Evolutionary conservation across 2,797 vertebrate genomes (phyloP).

Genomic region (Lagorchestes hirsutus): DNA sequence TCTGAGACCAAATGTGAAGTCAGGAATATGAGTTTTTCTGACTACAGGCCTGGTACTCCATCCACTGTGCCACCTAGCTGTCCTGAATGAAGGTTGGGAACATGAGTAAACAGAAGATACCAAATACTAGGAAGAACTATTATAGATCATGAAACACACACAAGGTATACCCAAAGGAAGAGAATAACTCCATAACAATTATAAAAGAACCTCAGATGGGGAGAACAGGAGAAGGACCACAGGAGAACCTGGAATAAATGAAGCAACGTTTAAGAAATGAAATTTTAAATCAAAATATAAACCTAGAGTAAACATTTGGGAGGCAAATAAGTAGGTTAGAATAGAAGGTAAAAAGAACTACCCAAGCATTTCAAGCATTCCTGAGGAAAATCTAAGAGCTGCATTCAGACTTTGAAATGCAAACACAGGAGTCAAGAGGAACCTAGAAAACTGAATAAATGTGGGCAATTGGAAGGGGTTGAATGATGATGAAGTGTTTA

Average conservation of each 20-base stretch:
- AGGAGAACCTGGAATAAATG: neutral
- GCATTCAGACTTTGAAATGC: neutral
- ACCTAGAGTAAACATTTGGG: neutral
- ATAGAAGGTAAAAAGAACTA: neutral
- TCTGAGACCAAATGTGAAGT: neutral
- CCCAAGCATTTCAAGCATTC: neutral
- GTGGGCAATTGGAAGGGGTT: neutral
- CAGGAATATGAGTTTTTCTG: neutral
- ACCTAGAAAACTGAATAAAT: neutral
- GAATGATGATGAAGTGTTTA: neutral
- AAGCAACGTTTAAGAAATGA: neutral
- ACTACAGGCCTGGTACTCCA: neutral
- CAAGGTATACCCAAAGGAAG: neutral
- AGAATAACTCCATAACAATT: neutral
- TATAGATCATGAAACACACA: neutral
- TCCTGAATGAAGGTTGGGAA: neutral
- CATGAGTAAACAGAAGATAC: neutral
- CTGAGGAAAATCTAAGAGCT: neutral
- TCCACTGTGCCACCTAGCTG: neutral
- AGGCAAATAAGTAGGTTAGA: neutral
- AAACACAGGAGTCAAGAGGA: neutral
- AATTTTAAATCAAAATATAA: neutral
- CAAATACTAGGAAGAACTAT: neutral
- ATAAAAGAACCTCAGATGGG: neutral
- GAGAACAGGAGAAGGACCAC: neutral